A percentile compares a stretch with the other conserved stretches of the same genome.
Conservation (phyloP, 2,113 vertebrate species). For the Rhinopomastus cyanomelas region DNA sequence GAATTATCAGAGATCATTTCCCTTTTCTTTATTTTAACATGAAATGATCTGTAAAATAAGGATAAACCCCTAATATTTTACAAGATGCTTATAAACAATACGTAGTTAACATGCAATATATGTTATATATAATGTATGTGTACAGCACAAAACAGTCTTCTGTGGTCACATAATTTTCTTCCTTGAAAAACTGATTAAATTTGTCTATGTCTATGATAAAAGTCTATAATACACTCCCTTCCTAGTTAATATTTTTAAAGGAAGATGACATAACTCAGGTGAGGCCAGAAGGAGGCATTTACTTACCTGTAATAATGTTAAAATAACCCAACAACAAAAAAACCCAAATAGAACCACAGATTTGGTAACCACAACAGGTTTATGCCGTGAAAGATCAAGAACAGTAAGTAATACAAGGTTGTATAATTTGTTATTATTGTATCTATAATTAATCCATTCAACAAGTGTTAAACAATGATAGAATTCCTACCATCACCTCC, state of each 20-base stretch:
- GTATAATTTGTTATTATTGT: conserved; percentile 35
- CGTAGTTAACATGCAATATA: neutral
- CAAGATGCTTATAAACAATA: neutral
- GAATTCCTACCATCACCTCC: no score
- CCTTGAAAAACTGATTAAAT: neutral
- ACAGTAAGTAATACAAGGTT: neutral
- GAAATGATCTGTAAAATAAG: neutral
- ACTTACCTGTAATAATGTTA: neutral
- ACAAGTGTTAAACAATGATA: neutral
- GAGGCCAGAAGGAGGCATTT: neutral
- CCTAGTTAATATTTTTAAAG: neutral
- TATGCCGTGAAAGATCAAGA: neutral
- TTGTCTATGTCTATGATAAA: neutral
- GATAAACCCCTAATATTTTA: neutral
- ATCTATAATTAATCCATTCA: conserved; percentile 41
- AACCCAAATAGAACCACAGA: neutral
- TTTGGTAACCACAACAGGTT: conserved; percentile 4
- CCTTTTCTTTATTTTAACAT: neutral
- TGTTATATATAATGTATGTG: neutral
- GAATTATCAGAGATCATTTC: neutral
- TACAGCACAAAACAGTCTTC: neutral
- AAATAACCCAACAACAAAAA: neutral
- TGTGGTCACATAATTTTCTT: neutral
- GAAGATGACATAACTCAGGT: neutral
- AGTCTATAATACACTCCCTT: neutral